Base-by-base conservation (phyloP, 2,797 vertebrate genomes). In the Gila robusta region DNA sequence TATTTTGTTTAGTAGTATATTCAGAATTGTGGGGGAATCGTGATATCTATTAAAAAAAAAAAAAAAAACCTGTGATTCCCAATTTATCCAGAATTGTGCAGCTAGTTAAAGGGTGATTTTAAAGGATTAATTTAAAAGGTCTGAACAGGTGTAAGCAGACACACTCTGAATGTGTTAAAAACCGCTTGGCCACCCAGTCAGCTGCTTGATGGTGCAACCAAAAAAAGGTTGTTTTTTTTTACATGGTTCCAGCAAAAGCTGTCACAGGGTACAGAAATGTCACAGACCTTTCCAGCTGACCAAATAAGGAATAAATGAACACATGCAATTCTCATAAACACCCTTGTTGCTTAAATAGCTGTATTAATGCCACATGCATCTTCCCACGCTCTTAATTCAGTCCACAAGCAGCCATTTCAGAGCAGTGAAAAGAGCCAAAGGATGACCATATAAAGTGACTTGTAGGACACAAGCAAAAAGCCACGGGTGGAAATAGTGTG, bases 201-300 rank as follows among this genome's bases (percentile, higher is more conserved):
- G 37, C 12, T 54, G 17, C 49, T 64, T 74, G n/a, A n/a, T 35
- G 69, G 52, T 32, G 26, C 44, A 62, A 62, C n/a, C 5, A 59
- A 59, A 11, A 10, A 10, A 59, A n/a, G n/a, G 28, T 32, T 1
- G 0, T 2, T 21, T 21, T n/a, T 39, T 35, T 64, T 32, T 26
- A 70, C 47, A 39, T 52, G 35, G 44, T 74, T 83, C 19, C 5
- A 35, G 16, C 23, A 49, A 41, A 66, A 52, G 8, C 16, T 12
- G 41, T 52, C 62, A 67, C 28, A 26, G 21, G 41, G 56, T 39
- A 67, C 74, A 74, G 83, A 91, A 86, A 47, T 47, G 44, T 47
- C 44, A 47, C 90, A 86, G 80, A 72, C 79, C 87, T 44, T 89
- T 90, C 89, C 93, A 94, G 92, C 94, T 94, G 93, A 93, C 92